Evolutionary conservation across 2,113 vertebrate genomes (phyloP).

Genomic region (Bos indicus): DNA sequence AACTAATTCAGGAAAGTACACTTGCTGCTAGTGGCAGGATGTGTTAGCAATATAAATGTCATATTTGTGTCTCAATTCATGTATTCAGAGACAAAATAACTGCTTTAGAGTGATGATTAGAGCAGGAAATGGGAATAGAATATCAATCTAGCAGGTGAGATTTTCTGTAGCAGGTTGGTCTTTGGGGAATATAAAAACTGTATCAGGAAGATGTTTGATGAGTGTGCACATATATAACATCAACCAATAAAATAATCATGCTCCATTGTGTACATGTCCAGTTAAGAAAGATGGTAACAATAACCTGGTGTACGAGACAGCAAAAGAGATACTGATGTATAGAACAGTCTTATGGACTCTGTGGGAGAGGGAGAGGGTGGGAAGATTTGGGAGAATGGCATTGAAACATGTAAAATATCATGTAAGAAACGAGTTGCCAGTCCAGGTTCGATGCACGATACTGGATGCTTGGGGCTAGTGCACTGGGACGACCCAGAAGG

Average conservation of each 20-base stretch:
- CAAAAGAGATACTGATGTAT: no score
- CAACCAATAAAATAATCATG: background rate
- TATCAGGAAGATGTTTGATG: background rate
- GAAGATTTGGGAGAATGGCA: no score
- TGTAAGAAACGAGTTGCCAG: no score
- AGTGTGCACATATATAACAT: background rate
- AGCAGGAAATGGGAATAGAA: background rate
- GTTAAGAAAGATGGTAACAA: background rate
- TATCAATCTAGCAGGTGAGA: background rate
- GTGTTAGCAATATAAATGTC: background rate
- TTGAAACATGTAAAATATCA: no score
- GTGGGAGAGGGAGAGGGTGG: no score
- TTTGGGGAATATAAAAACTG: background rate
- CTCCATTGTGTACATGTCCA: background rate
- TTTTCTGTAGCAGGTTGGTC: background rate
- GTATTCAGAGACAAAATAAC: background rate
- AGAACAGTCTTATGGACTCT: no score
- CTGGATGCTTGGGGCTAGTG: no score
- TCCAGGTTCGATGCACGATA: no score
- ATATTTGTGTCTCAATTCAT: background rate
- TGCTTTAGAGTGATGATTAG: background rate
- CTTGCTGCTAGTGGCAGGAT: background rate
- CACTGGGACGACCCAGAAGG: no score
- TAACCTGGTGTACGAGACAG: no score
- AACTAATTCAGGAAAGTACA: background rate